phyloP scores from a whole-genome alignment of 1,140 invertebrate genomes.

The Trichonephila clavata region DNA sequence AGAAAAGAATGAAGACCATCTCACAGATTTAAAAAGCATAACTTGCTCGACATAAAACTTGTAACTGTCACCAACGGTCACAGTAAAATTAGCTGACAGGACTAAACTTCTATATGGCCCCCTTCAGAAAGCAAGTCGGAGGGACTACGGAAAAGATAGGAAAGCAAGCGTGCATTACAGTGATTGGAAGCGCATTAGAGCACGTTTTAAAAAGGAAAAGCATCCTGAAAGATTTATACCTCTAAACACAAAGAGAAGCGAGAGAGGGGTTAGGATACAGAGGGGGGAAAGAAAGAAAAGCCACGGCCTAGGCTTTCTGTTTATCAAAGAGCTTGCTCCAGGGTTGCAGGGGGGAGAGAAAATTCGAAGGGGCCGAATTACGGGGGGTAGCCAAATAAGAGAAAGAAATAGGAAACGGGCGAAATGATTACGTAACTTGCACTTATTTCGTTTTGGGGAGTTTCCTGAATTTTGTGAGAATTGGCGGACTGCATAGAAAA shows the following conservation, averaged over 20 bases:
- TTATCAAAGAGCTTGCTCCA: slow-evolving; percentile 75
- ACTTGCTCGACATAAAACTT: too few relatives aligned
- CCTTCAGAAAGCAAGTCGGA: slow-evolving; percentile 36
- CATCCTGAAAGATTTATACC: slow-evolving; percentile 75
- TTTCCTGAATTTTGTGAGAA: slow-evolving; percentile 77
- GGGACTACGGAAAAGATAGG: slow-evolving; percentile 72
- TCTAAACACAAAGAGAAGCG: slow-evolving; percentile 75
- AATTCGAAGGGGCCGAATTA: slow-evolving; percentile 43
- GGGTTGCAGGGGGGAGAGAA: slow-evolving; percentile 43
- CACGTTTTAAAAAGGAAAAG: slow-evolving; percentile 77
- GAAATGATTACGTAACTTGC: slow-evolving; percentile 76
- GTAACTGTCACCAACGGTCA: too few relatives aligned
- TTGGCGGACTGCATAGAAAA: slow-evolving; percentile 54
- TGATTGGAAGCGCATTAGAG: slow-evolving; percentile 76
- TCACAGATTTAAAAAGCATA: too few relatives aligned
- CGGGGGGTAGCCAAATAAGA: slow-evolving; percentile 72
- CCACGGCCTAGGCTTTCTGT: slow-evolving; percentile 73
- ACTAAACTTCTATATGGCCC: slow-evolving; percentile 32
- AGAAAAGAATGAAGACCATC: too few relatives aligned
- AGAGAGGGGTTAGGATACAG: slow-evolving; percentile 58
- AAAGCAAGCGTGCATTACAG: slow-evolving; percentile 76
- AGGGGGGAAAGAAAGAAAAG: slow-evolving; percentile 67
- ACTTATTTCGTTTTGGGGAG: slow-evolving; percentile 75
- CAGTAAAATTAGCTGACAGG: too few relatives aligned
- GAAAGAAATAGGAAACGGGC: slow-evolving; percentile 76